These are phyloP conservation scores for Nebria ingens DNA, from an alignment of 1,140 invertebrate genomes.

Conservation along the genomic window DNA sequence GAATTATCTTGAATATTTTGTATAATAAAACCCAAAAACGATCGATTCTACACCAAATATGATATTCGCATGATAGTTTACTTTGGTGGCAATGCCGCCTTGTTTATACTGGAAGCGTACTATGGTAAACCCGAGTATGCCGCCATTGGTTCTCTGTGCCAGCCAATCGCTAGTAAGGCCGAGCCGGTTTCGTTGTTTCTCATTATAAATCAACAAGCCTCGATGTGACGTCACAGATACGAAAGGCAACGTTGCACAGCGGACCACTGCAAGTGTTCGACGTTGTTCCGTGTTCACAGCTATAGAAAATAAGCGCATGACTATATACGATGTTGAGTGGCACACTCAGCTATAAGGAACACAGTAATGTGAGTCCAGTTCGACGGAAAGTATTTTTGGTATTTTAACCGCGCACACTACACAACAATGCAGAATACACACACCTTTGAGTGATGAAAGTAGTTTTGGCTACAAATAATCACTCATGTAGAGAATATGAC, in stretches of 20 bases:
- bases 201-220: constrained; percentile 30
- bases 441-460: constrained; percentile 4
- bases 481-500: too few relatives aligned
- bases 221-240: constrained; percentile 25
- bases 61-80: too few relatives aligned
- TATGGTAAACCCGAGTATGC: neutral
- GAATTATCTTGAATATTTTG: too few relatives aligned
- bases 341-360: constrained; percentile 14
- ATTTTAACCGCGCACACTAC: too few relatives aligned
- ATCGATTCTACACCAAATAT: too few relatives aligned
- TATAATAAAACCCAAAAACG: too few relatives aligned
- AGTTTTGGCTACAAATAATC: too few relatives aligned
- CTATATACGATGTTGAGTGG: neutral
- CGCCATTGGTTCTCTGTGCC: constrained; percentile 13
- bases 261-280: constrained; percentile 5
- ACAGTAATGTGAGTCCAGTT: constrained; percentile 15
- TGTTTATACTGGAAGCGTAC: neutral
- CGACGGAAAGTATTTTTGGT: constrained; percentile 15
- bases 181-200: constrained; percentile 23
- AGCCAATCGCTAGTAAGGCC: constrained; percentile 18
- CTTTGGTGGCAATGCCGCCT: too few relatives aligned
- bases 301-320: neutral
- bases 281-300: neutral
- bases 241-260: constrained; percentile 22
- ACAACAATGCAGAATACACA: too few relatives aligned